Base-by-base conservation (phyloP, 2,888 invertebrate genomes). In the Pycnomerus fuliginosus region DNA sequence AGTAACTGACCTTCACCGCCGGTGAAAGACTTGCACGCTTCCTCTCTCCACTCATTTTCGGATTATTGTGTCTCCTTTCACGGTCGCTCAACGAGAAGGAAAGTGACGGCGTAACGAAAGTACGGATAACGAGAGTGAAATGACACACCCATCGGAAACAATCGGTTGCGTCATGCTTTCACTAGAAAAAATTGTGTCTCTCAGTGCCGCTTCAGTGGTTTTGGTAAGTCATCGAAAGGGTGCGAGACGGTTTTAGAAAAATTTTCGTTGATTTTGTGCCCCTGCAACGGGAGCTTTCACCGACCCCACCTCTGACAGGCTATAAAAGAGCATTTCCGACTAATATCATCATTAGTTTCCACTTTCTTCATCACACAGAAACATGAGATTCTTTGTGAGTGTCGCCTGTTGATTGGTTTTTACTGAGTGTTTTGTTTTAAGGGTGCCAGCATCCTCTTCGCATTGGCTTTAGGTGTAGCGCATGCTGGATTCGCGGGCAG, bases 371-470 rank as follows among this genome's bases (percentile, higher is more conserved):
- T 51, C 56, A 40, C 36, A 48, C 39, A 13, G 29, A 36, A 56
- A 56, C 53, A 63, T 63, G 63, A 60, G 56, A 55, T 56, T 53
- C 43, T 47, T 58, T 53, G 62, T 63, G 55, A 62, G 61, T 63
- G 55, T 29, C 11, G 4, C 13, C 16, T 24, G 13, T 24, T 34
- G 20, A 16, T 33, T 29, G 28, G 7, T 37, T 22, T 30, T n/a
- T n/a, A 20, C 8, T 31, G 11, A 14, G 16, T 43, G 16, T 29
- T 40, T 50, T 40, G 31, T 37, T 54, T 54, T 10, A 44, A 64
- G 62, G 55, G 58, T 44, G 41, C 58, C 35, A 56, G 54, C 44
- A 50, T 64, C 50, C 46, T 66, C 48, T 41, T 65, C 34, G 56
- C 57, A 40, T 52, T 65, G 34, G 58, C 58, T 41, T 46, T 62